Evolutionary conservation across 2,797 vertebrate genomes (phyloP), one percentile per base, ranked within the genome.

Genomic region (Taeniopygia guttata): DNA sequence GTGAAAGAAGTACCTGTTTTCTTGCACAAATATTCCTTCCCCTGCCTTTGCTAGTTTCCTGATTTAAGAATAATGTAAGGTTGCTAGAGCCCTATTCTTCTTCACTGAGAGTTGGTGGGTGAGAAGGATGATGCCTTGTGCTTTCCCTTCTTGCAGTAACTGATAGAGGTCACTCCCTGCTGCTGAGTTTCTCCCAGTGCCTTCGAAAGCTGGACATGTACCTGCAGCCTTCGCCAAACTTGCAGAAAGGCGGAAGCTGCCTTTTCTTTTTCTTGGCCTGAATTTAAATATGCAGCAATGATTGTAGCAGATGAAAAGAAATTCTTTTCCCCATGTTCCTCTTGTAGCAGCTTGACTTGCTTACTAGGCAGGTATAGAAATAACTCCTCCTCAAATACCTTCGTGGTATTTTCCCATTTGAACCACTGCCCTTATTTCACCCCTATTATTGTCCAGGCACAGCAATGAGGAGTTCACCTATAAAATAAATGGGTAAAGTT

Each of bases 1-100:
- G 36, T 63, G 69, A 74, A 86, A 75, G 38, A 81, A 29, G 21
- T 72, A 21, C 54, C 56, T 85, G 25, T 51, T 89, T 91, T 43
- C 76, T 91, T 95, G 51, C 42, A 63, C 48, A 87, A 72, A 67
- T 32, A 62, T 74, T 83, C 68, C 36, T 94, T 82, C 62, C 52
- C 36, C 36, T 83, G 90, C 73, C 80, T 85, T 85, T 91, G 62
- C 54, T 85, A 49, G 21, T 75, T 94, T 95, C 56, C 59, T 89
- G 73, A 74, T 93, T 94, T 79, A 91, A 86, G 84, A 87, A 36
- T 78, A 84, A 48, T 34, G 4, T 69, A 32, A 69, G 43, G 43
- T 69, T 95, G 40, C 69, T 89, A 29, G 64, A 91, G 60, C 40
- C 32, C 34, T 95, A 40, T 92, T 93, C 56, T 84, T 89, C 67